Percentiles rank a stretch among this genome's conserved stretches.
These are phyloP conservation scores for Sarcophaga variegata DNA, from an alignment of 2,888 invertebrate species.

Conservation along the genomic window DNA sequence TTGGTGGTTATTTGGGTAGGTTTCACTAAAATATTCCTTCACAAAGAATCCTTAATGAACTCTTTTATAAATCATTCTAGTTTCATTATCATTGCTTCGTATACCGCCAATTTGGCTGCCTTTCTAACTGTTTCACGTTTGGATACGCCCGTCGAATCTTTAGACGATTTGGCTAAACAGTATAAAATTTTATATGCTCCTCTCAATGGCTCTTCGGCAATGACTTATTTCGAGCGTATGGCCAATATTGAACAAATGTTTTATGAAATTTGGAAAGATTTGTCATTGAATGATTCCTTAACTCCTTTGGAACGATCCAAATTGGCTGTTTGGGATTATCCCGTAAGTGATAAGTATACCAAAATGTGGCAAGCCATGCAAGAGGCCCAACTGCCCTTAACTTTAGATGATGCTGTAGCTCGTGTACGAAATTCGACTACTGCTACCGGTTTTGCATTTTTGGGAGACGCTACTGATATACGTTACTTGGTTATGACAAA, in stretches of 20 bases:
- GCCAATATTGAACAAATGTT: constrained; percentile 96
- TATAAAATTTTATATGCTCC: constrained; percentile 98
- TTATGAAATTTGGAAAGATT: constrained; percentile 99
- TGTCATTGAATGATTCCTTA: constrained; percentile 96
- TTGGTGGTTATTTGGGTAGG: constrained; percentile 98
- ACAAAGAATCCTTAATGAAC: neutral
- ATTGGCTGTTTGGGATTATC: constrained; percentile 99
- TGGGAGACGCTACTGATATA: constrained; percentile 97
- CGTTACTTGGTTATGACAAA: constrained; percentile 83
- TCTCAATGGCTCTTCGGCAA: constrained; percentile 91
- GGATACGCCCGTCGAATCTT: constrained; percentile 94
- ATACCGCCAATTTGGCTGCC: constrained; percentile 98
- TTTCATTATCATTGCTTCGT: constrained; percentile 99
- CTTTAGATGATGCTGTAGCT: constrained; percentile 90
- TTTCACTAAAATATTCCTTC: neutral
- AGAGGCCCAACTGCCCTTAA: constrained; percentile 90
- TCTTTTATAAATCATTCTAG: constrained; percentile 75
- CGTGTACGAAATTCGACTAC: constrained; percentile 87
- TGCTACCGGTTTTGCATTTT: constrained; percentile 94
- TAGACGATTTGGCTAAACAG: constrained; percentile 97
- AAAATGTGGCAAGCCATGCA: constrained; percentile 99
- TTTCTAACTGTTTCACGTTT: constrained; percentile 96
- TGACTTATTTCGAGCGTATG: constrained; percentile 98
- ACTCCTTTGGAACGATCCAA: constrained; percentile 95
- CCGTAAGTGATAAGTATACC: constrained; percentile 98